Evolutionary conservation across 2,888 invertebrate genomes (phyloP).

Genomic region (Leptopilina myrica): DNA sequence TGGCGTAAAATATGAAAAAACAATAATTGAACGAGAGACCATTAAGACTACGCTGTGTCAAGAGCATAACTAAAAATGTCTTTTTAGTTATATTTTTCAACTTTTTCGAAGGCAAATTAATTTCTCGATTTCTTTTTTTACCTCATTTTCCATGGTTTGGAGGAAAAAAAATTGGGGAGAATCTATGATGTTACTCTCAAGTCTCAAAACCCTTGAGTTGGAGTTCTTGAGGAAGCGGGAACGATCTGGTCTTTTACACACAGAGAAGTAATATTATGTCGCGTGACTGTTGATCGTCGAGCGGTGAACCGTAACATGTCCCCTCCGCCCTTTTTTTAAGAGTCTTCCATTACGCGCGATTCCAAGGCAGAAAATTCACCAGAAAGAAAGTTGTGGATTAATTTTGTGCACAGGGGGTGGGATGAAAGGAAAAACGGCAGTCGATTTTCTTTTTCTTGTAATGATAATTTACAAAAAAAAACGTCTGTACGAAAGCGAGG

Average conservation of each 20-base stretch:
- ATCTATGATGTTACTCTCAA: not conserved
- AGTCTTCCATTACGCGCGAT: slow-evolving; percentile 60
- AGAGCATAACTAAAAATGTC: too few species aligned
- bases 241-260: not conserved
- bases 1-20: too few species aligned
- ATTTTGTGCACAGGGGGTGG: slow-evolving; percentile 49
- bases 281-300: slow-evolving; percentile 54
- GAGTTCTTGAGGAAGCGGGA: not conserved
- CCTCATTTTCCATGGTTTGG: not conserved
- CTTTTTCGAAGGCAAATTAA: not conserved
- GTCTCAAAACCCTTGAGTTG: not conserved
- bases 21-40: too few species aligned
- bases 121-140: not conserved
- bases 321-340: slow-evolving; percentile 47
- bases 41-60: too few species aligned
- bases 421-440: slow-evolving; percentile 20
- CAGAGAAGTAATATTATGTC: slow-evolving; percentile 39
- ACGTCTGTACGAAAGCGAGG: slow-evolving; percentile 44
- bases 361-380: slow-evolving; percentile 52
- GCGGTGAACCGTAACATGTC: slow-evolving; percentile 38
- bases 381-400: slow-evolving; percentile 62
- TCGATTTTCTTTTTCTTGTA: slow-evolving; percentile 51
- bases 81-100: too few species aligned
- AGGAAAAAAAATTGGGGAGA: not conserved
- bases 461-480: slow-evolving; percentile 57